These are phyloP conservation scores for Gambusia yucatana DNA, from an alignment of 2,797 vertebrate species.

Conservation along the genomic window DNA sequence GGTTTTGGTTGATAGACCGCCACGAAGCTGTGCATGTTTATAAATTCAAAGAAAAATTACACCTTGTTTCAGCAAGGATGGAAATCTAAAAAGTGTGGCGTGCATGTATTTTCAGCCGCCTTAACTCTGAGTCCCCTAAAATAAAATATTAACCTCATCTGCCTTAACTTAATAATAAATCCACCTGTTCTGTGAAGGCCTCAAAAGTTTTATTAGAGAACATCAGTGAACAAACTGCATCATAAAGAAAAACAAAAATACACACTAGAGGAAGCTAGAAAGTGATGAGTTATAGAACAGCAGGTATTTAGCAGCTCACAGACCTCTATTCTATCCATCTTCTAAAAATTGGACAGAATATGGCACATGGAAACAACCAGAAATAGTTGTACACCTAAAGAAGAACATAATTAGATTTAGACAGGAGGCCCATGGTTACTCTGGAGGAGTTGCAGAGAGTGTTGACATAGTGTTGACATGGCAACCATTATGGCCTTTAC, in stretches of 20 bases:
- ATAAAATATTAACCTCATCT: background rate
- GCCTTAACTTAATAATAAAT: background rate
- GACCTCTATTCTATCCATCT: background rate
- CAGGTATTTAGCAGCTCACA: background rate
- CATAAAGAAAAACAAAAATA: background rate
- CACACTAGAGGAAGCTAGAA: background rate
- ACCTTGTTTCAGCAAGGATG: background rate
- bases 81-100: background rate
- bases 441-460: too few species aligned
- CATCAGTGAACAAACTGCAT: background rate
- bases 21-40: background rate
- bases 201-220: background rate
- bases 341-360: background rate
- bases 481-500: too few species aligned
- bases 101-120: background rate
- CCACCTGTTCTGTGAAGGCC: background rate
- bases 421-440: too few species aligned
- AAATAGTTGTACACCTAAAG: background rate
- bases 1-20: background rate
- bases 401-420: background rate
- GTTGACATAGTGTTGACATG: too few species aligned
- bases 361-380: background rate
- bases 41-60: background rate
- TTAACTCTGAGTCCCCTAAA: background rate
- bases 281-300: background rate